Percentiles rank a stretch among this genome's conserved stretches.
Evolutionary conservation across 53 echinoderm and acorn worm species (phyloP).

Genomic region (Henricia sp.): DNA sequence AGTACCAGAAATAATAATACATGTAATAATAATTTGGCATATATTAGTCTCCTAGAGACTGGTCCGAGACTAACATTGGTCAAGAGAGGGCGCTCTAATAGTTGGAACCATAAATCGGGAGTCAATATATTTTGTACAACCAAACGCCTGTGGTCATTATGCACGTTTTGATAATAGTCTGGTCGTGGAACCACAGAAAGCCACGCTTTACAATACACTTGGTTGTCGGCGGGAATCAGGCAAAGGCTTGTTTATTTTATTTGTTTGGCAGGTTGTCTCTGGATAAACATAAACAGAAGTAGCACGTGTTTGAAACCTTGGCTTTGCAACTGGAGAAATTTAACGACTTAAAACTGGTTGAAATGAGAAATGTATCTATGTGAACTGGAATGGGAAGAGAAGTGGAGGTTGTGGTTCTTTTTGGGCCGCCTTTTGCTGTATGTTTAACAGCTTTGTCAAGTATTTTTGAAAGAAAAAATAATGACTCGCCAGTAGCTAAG

Average conservation of each 20-base stretch:
- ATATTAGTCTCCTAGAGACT: too few relatives aligned
- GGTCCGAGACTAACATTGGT: neutral
- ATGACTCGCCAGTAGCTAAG: too few relatives aligned
- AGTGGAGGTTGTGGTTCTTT: conserved; percentile 66
- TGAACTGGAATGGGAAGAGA: conserved; percentile 29
- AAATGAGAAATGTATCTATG: neutral
- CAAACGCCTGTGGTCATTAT: conserved; percentile 13
- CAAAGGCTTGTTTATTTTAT: neutral
- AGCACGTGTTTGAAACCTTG: conserved; percentile 24
- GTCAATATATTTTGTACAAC: conserved; percentile 24
- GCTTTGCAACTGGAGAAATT: neutral
- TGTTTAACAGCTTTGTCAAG: too few relatives aligned
- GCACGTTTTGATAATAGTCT: conserved; percentile 42
- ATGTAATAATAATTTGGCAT: too few relatives aligned
- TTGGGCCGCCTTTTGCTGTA: conserved; percentile 74
- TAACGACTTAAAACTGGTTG: neutral
- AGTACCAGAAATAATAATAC: too few relatives aligned
- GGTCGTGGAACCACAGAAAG: conserved; percentile 1
- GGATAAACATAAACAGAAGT: conserved; percentile 7
- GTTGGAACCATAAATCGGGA: neutral
- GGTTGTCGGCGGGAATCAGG: conserved; percentile 33
- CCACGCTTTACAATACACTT: neutral
- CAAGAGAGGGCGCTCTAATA: conserved; percentile 23
- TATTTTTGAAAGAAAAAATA: too few relatives aligned
- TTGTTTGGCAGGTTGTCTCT: conserved; percentile 22